phyloP scores from a whole-genome alignment of 2,888 invertebrate species.

The Palloptera scutellata region DNA sequence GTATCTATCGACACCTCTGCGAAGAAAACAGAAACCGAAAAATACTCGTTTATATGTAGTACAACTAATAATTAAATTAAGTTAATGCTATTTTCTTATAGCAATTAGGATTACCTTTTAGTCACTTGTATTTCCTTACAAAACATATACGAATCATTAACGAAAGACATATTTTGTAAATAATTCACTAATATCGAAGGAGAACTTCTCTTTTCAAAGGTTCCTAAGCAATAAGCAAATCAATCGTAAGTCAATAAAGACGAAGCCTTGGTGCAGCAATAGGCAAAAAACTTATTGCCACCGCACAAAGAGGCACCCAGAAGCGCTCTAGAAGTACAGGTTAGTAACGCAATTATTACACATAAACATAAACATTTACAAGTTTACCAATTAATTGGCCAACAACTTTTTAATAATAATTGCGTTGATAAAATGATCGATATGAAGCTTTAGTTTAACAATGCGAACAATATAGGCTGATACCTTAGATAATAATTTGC shows the following conservation, averaged over 20 bases:
- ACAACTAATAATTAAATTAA: neutral
- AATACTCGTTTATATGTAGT: neutral
- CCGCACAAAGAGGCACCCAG: too few species aligned
- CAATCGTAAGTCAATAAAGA: too few species aligned
- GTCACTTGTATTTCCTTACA: constrained; percentile 21
- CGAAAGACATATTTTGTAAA: constrained; percentile 50
- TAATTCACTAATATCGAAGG: neutral
- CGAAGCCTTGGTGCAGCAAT: too few species aligned
- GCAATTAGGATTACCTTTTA: neutral
- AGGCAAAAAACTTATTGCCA: too few species aligned
- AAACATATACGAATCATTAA: constrained; percentile 57
- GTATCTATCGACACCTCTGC: constrained; percentile 40
- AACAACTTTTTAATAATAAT: neutral
- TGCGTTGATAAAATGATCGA: constrained; percentile 22
- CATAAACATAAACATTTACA: too few species aligned
- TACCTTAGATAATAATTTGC: too few species aligned
- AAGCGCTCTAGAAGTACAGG: too few species aligned
- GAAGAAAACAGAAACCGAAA: constrained; percentile 17
- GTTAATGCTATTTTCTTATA: too few species aligned
- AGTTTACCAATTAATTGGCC: neutral
- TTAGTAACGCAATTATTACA: too few species aligned
- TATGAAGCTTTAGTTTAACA: too few species aligned
- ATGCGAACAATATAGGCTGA: too few species aligned
- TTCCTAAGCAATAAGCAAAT: too few species aligned
- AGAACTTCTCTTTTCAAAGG: constrained; percentile 2